Base-by-base conservation (phyloP, 2,113 vertebrate genomes). In the Colinus virginianus region DNA sequence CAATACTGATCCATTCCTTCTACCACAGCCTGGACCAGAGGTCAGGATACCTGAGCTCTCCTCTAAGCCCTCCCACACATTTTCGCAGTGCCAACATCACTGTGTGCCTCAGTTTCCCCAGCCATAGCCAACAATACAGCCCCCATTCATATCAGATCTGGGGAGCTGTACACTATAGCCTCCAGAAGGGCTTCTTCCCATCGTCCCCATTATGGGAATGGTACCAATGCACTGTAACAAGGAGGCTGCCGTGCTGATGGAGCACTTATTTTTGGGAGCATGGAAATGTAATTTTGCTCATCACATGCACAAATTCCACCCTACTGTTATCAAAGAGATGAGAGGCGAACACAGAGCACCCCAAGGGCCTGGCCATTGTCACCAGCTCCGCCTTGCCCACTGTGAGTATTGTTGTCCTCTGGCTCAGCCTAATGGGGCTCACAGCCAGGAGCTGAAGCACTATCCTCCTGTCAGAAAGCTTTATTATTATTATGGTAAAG, bases 401-500 rank as follows among this genome's bases (percentile, higher is more conserved):
- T 69, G 68, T 21, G 90, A 49, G 13, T 78, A 84, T 96, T 93
- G 87, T 92, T 96, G 90, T 91, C 84, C 91, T 89, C 92, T 17
- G 74, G 78, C 87, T 67, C 85, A 82, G 84, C 64, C 56, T 91
- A 90, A 89, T 85, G 69, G 78, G 59, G 40, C 63, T 91, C 88
- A 76, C 64, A 92, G 93, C 61, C 84, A 88, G 92, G 36, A 91
- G 90, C 89, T 89, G 81, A 92, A 89, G 94, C 79, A 87, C 86
- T 86, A 72, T 28, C 59, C 63, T 91, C 81, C 86, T 93, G 90
- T 95, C 92, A 91, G 90, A 94, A 94, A 92, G 92, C 81, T 95
- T 96, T 92, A 94, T 95, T 96, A 93, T 95, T 92, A 93, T 95
- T 92, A 94, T 93, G 89, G 87, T 91, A 92, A 95, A 96, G 84